Conservation (phyloP, 2,888 invertebrate species). For the Troides aeacus region DNA sequence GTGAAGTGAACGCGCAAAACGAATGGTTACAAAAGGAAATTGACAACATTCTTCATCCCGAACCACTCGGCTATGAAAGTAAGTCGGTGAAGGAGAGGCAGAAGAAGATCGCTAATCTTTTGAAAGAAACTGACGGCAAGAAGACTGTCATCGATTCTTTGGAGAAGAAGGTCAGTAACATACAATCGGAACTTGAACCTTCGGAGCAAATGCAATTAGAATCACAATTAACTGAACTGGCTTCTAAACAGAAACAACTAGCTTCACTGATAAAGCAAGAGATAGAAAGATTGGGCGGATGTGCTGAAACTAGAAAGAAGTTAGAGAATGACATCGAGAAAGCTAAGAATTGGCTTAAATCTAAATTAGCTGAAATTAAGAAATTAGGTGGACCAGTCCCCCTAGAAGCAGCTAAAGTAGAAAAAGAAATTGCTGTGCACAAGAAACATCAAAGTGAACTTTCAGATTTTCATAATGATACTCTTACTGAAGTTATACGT, state of each 20-base stretch:
- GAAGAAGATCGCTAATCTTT: conserved; percentile 84
- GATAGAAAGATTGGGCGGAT: conserved; percentile 85
- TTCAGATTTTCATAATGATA: conserved; percentile 87
- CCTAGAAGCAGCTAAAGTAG: conserved; percentile 89
- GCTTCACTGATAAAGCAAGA: conserved; percentile 85
- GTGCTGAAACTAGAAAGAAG: conserved; percentile 86
- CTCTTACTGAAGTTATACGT: conserved; percentile 86
- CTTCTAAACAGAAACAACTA: conserved; percentile 87
- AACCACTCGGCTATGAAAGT: conserved; percentile 87
- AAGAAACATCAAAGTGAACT: conserved; percentile 88
- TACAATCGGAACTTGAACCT: conserved; percentile 91
- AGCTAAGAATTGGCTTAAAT: conserved; percentile 89
- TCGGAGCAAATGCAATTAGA: conserved; percentile 90
- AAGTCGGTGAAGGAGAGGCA: conserved; percentile 87
- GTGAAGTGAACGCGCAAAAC: conserved; percentile 88
- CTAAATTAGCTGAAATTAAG: conserved; percentile 86
- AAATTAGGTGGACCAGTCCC: conserved; percentile 88
- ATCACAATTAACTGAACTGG: conserved; percentile 84
- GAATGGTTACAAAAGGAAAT: conserved; percentile 90
- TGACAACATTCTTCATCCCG: conserved; percentile 82
- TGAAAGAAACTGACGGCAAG: conserved; percentile 92
- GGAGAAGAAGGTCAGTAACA: conserved; percentile 89
- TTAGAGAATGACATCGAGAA: conserved; percentile 89
- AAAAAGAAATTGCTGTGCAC: conserved; percentile 88
- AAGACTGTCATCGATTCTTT: conserved; percentile 90